phyloP scores from a whole-genome alignment of 1,140 invertebrate species.

The Papilio dardanus region DNA sequence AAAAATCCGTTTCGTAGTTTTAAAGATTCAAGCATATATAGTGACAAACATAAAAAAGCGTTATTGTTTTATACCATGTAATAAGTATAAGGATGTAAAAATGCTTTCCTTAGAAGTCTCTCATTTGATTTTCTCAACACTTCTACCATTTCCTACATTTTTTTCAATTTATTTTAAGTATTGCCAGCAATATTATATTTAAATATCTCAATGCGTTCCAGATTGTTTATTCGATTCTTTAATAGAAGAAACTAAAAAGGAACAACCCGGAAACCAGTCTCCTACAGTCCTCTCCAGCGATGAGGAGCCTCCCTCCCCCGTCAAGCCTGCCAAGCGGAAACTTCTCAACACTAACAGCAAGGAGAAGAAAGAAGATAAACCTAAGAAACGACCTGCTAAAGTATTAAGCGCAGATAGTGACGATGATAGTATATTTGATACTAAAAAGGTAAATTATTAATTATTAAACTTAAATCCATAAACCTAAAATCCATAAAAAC shows the following conservation, averaged over 20 bases:
- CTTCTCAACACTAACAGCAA: constrained; percentile 61
- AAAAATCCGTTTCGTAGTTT: too few relatives aligned
- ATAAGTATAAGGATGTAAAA: too few relatives aligned
- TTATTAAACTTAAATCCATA: too few relatives aligned
- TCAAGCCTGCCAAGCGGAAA: constrained; percentile 73
- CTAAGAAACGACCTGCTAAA: constrained; percentile 72
- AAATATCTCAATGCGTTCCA: constrained; percentile 44
- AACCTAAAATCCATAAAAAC: too few relatives aligned
- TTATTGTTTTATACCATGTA: too few relatives aligned
- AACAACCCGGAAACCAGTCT: constrained; percentile 56
- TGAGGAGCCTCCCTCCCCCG: constrained; percentile 52
- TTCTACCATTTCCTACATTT: too few relatives aligned
- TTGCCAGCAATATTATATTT: too few relatives aligned
- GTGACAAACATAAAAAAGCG: too few relatives aligned
- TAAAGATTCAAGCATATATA: too few relatives aligned
- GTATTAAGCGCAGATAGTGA: constrained; percentile 67
- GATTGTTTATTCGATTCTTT: constrained; percentile 81
- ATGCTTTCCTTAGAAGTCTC: too few relatives aligned
- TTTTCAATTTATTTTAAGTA: too few relatives aligned
- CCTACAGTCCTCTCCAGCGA: constrained; percentile 69
- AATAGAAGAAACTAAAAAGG: constrained; percentile 77
- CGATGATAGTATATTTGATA: constrained; percentile 76
- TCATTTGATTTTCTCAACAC: too few relatives aligned
- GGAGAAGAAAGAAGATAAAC: constrained; percentile 56
- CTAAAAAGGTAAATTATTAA: constrained; percentile 78